Conservation (phyloP, 2,888 invertebrate genomes). For the Acanthoscelides obtectus region DNA sequence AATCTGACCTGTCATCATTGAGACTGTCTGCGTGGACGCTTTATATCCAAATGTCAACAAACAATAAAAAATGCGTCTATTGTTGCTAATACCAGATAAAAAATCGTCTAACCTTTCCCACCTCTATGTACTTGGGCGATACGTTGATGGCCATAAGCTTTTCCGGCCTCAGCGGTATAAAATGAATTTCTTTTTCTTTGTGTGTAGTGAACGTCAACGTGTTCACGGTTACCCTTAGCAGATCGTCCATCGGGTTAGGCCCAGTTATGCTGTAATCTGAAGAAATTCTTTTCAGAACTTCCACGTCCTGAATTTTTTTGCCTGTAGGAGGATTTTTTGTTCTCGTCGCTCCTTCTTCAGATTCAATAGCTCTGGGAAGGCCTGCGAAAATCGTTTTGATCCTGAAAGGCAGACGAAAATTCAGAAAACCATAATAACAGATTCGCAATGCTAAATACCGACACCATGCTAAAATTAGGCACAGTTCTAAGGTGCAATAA, state of each 20-base stretch:
- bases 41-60: no score
- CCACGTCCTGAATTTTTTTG: background rate
- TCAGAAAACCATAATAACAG: no score
- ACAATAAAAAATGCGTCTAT: no score
- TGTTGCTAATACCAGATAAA: no score
- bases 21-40: no score
- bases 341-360: background rate
- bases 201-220: background rate
- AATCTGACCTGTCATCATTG: no score
- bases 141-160: slow-evolving; percentile 45
- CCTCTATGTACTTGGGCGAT: slow-evolving; percentile 36
- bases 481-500: no score
- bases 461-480: no score
- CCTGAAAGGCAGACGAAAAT: no score
- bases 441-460: no score
- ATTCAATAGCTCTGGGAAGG: background rate
- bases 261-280: slow-evolving; percentile 16
- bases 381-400: background rate
- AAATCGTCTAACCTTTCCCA: slow-evolving; percentile 31
- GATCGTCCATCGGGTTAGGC: slow-evolving; percentile 8
- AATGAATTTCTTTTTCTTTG: slow-evolving; percentile 4
- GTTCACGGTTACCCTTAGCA: no score
- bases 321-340: background rate
- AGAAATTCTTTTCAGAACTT: background rate
- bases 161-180: slow-evolving; percentile 43